Evolutionary conservation across 1,140 invertebrate genomes (phyloP).

Genomic region (Sinonovacula constricta): DNA sequence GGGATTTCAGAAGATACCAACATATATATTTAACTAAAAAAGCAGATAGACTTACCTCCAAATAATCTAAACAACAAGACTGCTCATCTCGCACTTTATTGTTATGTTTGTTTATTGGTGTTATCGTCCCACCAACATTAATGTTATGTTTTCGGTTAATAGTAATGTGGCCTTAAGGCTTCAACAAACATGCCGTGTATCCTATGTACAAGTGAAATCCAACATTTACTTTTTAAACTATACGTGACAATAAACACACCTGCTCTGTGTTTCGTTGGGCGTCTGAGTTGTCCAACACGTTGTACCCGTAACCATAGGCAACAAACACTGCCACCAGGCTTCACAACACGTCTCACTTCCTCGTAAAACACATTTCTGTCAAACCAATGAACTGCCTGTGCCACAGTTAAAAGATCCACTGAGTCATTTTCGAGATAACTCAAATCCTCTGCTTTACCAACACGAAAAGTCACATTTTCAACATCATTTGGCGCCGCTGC

Average conservation of each 20-base stretch:
- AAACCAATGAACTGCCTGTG: constrained; percentile 79
- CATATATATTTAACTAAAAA: too few relatives aligned
- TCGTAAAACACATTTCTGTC: constrained; percentile 77
- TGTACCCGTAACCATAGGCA: constrained; percentile 71
- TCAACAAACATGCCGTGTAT: too few relatives aligned
- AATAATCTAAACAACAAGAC: too few relatives aligned
- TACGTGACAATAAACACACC: constrained; percentile 1
- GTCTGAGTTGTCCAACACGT: constrained; percentile 30
- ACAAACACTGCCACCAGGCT: constrained; percentile 76
- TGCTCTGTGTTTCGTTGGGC: constrained; percentile 14
- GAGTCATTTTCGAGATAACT: constrained; percentile 63
- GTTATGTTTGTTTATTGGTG: too few relatives aligned
- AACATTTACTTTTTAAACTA: background rate
- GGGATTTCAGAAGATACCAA: too few relatives aligned
- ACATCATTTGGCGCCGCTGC: background rate
- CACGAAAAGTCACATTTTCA: constrained; percentile 58
- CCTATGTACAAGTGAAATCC: background rate
- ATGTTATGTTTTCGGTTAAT: too few relatives aligned
- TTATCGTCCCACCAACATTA: too few relatives aligned
- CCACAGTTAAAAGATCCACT: constrained; percentile 77
- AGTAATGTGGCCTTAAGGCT: background rate
- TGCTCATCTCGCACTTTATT: too few relatives aligned
- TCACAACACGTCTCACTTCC: constrained; percentile 77
- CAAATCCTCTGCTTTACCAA: constrained; percentile 74
- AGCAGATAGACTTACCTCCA: too few relatives aligned